These are phyloP conservation scores for Pterobdella sp. DNA, from an alignment of 2,888 invertebrate species.

Conservation along the genomic window DNA sequence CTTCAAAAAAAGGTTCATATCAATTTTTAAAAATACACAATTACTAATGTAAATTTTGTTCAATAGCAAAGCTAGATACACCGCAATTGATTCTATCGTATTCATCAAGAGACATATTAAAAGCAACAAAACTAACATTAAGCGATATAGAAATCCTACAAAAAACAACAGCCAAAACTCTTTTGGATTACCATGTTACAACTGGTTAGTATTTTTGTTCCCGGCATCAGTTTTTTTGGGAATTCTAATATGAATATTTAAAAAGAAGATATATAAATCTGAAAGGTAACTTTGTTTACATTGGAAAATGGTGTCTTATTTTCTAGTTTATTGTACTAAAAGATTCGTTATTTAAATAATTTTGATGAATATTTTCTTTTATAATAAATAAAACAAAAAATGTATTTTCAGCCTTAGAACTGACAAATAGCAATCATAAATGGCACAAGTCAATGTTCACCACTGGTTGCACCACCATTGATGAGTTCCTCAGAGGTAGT, in stretches of 20 bases:
- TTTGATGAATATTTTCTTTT: no score
- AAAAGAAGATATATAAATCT: no score
- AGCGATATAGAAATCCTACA: constrained; percentile 27
- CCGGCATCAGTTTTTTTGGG: no score
- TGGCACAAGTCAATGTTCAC: constrained; percentile 42
- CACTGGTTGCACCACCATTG: constrained; percentile 59
- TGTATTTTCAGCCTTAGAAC: constrained; percentile 20
- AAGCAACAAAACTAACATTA: constrained; percentile 19
- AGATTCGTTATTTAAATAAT: no score
- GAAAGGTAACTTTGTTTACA: no score
- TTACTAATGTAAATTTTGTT: constrained; percentile 7
- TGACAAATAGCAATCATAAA: constrained; percentile 21
- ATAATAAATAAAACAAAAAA: no score
- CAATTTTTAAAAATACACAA: background rate
- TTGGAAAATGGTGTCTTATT: no score
- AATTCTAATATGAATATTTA: no score
- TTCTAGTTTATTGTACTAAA: no score
- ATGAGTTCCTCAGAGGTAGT: constrained; percentile 55
- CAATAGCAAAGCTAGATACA: constrained; percentile 12
- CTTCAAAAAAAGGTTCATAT: constrained; percentile 26
- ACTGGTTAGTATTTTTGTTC: constrained; percentile 14
- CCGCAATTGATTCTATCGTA: constrained; percentile 18
- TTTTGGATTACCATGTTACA: background rate
- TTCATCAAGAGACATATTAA: constrained; percentile 20
- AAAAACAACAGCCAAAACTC: constrained; percentile 17